A percentile compares a stretch with the other conserved stretches of the same genome.
These are phyloP conservation scores for Agrochola circellaris DNA, from an alignment of 2,888 invertebrate genomes.

Conservation along the genomic window DNA sequence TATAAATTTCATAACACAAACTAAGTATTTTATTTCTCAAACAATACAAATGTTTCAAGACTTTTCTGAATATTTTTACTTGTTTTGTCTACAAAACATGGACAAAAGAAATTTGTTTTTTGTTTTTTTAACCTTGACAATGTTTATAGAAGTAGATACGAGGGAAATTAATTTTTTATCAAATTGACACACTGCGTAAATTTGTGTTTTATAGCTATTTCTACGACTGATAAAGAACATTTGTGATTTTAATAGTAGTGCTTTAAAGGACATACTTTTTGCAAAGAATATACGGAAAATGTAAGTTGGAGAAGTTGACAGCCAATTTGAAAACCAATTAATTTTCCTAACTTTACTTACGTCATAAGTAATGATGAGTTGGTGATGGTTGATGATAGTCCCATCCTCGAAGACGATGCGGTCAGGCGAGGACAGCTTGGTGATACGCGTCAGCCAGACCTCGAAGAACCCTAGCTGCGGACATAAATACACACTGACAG, in stretches of 20 bases:
- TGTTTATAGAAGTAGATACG: background rate
- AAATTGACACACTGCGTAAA: background rate
- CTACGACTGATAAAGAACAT: background rate
- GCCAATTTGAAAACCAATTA: background rate
- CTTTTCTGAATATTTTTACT: background rate
- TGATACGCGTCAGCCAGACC: conserved; percentile 97
- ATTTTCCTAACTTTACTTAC: conserved; percentile 80
- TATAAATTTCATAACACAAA: background rate
- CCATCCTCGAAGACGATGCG: conserved; percentile 97
- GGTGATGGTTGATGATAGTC: conserved; percentile 94
- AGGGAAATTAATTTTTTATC: background rate
- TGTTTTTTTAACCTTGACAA: background rate
- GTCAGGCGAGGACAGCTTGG: conserved; percentile 94
- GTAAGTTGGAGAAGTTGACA: background rate
- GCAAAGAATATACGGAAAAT: background rate
- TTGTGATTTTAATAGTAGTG: background rate
- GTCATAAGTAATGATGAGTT: conserved; percentile 96
- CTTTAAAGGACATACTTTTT: background rate
- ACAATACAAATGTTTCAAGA: background rate
- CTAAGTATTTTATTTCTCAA: background rate
- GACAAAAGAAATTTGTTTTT: background rate
- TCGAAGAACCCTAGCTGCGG: conserved; percentile 96
- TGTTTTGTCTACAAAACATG: background rate
- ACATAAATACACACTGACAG: conserved; percentile 70
- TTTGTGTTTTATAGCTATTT: background rate